Percentiles rank a stretch among this genome's conserved stretches.
Conservation (phyloP, 2,888 invertebrate genomes). For the Sturmia bella region DNA sequence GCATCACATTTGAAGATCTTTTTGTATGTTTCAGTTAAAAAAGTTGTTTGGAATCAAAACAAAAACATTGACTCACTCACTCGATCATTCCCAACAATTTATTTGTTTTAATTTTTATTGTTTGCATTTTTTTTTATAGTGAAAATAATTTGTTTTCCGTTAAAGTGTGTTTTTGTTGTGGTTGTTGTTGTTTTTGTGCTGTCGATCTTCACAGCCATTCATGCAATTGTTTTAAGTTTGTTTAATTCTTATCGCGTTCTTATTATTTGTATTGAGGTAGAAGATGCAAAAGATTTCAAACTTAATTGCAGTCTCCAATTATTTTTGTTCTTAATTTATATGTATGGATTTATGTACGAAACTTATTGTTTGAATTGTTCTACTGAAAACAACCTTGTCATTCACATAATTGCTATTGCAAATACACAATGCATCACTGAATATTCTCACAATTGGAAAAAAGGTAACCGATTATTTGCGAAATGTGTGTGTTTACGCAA, state of each 20-base stretch:
- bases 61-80: conserved; percentile 50
- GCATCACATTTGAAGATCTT: conserved; percentile 3
- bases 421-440: neutral
- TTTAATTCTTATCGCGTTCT: conserved; percentile 34
- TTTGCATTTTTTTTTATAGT: conserved; percentile 22
- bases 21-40: conserved; percentile 24
- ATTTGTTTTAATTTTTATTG: conserved; percentile 19
- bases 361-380: neutral
- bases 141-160: conserved; percentile 17
- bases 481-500: no score
- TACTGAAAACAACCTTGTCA: conserved; percentile 32
- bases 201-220: conserved; percentile 11
- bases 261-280: conserved; percentile 18
- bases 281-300: conserved; percentile 17
- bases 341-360: neutral
- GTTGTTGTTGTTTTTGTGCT: conserved; percentile 32
- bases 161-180: conserved; percentile 31
- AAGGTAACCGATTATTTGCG: no score
- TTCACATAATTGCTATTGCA: conserved; percentile 16
- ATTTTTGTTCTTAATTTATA: conserved; percentile 15
- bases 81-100: neutral
- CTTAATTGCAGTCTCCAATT: conserved; percentile 20
- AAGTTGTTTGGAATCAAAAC: conserved; percentile 25
- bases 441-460: conserved; percentile 29
- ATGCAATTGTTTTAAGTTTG: conserved; percentile 8